Percentiles rank a stretch among this genome's conserved stretches.
Conservation (phyloP, 2,888 invertebrate genomes). For the Chelonus formosanus region DNA sequence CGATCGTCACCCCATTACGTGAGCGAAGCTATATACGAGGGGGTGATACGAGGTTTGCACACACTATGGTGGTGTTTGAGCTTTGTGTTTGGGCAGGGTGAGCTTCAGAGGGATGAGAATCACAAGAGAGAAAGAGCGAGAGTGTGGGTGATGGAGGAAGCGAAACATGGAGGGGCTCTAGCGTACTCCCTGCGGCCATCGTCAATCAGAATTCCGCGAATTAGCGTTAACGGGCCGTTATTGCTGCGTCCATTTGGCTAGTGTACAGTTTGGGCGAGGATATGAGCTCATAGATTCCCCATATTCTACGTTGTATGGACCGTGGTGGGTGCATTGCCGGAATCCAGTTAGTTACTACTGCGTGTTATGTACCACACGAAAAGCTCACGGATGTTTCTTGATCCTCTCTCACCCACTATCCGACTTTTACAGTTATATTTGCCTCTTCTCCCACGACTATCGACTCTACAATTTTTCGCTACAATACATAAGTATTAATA, state of each 20-base stretch:
- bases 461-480: neutral
- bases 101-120: slow-evolving; percentile 19
- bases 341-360: slow-evolving; percentile 65
- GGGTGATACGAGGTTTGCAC: slow-evolving; percentile 34
- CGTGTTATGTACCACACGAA: slow-evolving; percentile 57
- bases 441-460: neutral
- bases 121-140: slow-evolving; percentile 16
- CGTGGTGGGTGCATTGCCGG: slow-evolving; percentile 55
- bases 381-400: slow-evolving; percentile 38
- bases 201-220: slow-evolving; percentile 66
- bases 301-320: slow-evolving; percentile 59
- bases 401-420: slow-evolving; percentile 2
- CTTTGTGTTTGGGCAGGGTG: slow-evolving; percentile 28
- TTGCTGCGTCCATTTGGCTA: slow-evolving; percentile 66
- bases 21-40: slow-evolving; percentile 39
- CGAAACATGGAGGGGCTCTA: slow-evolving; percentile 8
- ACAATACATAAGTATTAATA: neutral
- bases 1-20: slow-evolving; percentile 58
- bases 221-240: slow-evolving; percentile 66
- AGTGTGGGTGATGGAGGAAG: slow-evolving; percentile 34
- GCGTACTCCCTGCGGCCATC: slow-evolving; percentile 53
- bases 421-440: slow-evolving; percentile 13
- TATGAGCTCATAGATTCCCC: slow-evolving; percentile 65
- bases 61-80: slow-evolving; percentile 31
- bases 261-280: slow-evolving; percentile 62